Base-by-base conservation (phyloP, 2,888 invertebrate species). In the Eupsilia transversa region DNA sequence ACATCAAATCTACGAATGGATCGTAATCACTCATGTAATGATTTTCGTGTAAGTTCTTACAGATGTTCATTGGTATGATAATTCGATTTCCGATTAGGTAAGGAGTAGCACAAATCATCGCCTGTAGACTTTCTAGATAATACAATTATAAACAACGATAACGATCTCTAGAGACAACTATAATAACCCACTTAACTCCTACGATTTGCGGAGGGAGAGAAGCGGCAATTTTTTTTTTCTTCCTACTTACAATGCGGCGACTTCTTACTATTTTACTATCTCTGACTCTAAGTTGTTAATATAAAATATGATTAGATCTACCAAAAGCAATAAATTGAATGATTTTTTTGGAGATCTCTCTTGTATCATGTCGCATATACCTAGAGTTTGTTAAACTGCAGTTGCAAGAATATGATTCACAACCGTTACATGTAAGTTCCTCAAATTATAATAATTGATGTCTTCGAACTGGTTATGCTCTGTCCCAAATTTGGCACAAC, bases 401-500 rank as follows among this genome's bases (percentile, higher is more conserved):
- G 63, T 35, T 38, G 14, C 43, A 61, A 33, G 20, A 69, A 46
- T 38, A 76, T 76, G 76, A 73, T 33, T 59, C 61, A 71, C 60
- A 70, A 59, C 63, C 70, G 82, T 73, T 76, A 69, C 80, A 77
- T 78, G 74, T 78, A 75, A 73, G 79, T 78, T 87, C 77, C 46
- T 75, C 74, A 79, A 76, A 83, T 80, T 85, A 80, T 64, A 49
- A 61, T 87, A 87, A 87, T 85, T 83, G 71, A 79, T 75, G 79
- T 79, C 74, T 63, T 69, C 54, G 70, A 86, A 86, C 87, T 82
- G 85, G 81, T 88, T 72, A 69, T 61, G 46, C 57, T 52, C 68
- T 86, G 90, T 86, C 87, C 92, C 90, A 86, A 92, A 92, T 92
- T 92, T 88, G 90, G 91, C 79, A 80, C 89, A 92, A 93, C 93